These are phyloP conservation scores for Mallotus villosus DNA, from an alignment of 2,797 vertebrate genomes.

Conservation along the genomic window DNA sequence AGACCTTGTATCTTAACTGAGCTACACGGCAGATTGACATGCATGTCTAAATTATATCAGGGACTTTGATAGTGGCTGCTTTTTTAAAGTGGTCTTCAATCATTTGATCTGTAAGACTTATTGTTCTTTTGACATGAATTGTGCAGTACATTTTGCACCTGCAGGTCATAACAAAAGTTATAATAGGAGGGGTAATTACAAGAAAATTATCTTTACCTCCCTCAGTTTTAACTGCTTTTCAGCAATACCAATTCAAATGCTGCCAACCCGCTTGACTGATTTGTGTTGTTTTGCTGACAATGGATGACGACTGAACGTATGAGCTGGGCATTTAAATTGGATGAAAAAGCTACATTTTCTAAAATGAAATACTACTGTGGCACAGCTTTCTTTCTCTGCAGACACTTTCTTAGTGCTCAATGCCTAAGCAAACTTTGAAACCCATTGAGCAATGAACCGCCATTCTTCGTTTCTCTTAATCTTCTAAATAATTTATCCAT, in stretches of 20 bases:
- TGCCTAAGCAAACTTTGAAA: neutral
- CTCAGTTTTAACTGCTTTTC: neutral
- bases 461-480: too few species aligned
- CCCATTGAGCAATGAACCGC: neutral
- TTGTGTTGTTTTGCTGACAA: constrained; percentile 18
- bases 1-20: neutral
- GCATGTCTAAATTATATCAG: too few species aligned
- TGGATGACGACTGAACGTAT: constrained; percentile 1
- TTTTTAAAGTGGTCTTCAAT: neutral
- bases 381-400: neutral
- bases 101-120: neutral
- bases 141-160: neutral
- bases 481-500: neutral
- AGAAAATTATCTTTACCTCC: constrained; percentile 38
- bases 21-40: too few species aligned
- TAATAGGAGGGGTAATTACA: neutral
- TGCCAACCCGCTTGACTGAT: constrained; percentile 36
- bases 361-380: neutral
- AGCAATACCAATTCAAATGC: constrained; percentile 31
- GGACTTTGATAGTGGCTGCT: neutral
- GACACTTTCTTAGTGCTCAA: neutral
- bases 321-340: neutral
- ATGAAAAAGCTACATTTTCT: neutral
- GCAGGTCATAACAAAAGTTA: neutral
- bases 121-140: too few species aligned